Percentiles rank a stretch among this genome's conserved stretches.
phyloP scores from a whole-genome alignment of 2,113 vertebrate genomes.

The Oryzias celebensis region DNA sequence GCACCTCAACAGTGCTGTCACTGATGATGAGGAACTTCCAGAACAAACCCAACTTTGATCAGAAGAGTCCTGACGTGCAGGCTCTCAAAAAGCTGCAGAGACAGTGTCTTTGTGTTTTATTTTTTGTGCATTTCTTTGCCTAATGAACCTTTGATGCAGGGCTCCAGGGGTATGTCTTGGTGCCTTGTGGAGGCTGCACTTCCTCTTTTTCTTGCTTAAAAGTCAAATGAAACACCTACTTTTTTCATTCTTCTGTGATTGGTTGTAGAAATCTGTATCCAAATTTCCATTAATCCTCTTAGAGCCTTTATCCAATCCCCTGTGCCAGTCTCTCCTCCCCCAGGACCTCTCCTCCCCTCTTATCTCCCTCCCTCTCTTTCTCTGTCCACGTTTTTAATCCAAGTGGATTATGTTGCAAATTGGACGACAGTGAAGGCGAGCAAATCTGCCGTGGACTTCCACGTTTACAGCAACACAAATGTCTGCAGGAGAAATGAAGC shows the following conservation, averaged over 20 bases:
- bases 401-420: conserved; percentile 79
- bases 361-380: conserved; percentile 37
- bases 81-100: too few species aligned
- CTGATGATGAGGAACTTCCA: too few species aligned
- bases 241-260: conserved; percentile 55
- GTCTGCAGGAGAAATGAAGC: conserved; percentile 2
- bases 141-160: too few species aligned
- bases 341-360: conserved; percentile 30
- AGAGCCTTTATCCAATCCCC: conserved; percentile 69
- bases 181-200: neutral
- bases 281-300: conserved; percentile 86
- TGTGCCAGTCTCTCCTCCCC: conserved; percentile 48
- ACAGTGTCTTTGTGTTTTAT: too few species aligned
- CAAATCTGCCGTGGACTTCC: conserved; percentile 32
- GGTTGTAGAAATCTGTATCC: conserved; percentile 72
- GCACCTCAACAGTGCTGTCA: too few species aligned
- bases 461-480: conserved; percentile 6
- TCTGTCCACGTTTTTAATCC: conserved; percentile 74
- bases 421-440: conserved; percentile 66
- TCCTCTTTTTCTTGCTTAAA: conserved; percentile 12
- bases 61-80: too few species aligned
- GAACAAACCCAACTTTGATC: too few species aligned
- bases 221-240: conserved; percentile 42
- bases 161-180: too few species aligned
- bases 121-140: too few species aligned